These are phyloP conservation scores for Conus betulinus DNA, from an alignment of 1,140 invertebrate species.

Conservation along the genomic window DNA sequence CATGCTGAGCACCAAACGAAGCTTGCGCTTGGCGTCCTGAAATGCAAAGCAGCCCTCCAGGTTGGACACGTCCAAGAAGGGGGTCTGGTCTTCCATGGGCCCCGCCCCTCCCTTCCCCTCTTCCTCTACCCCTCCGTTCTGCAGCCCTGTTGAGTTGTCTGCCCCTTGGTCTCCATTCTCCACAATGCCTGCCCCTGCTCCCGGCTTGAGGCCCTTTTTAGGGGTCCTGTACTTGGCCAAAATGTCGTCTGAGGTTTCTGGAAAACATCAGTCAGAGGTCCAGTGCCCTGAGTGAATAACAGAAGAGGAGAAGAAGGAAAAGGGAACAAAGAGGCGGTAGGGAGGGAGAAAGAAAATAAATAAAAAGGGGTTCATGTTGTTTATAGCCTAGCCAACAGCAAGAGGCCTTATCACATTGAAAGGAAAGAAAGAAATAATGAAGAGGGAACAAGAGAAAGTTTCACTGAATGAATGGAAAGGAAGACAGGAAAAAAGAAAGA, in stretches of 20 bases:
- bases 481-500: too few relatives aligned
- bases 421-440: too few relatives aligned
- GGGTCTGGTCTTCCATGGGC: conserved; percentile 77
- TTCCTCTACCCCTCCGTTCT: conserved; percentile 1
- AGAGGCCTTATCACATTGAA: too few relatives aligned
- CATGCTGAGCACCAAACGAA: conserved; percentile 92
- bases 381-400: too few relatives aligned
- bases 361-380: too few relatives aligned
- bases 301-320: too few relatives aligned
- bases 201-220: conserved; percentile 27
- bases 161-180: conserved; percentile 21
- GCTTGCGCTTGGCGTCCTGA: conserved; percentile 92
- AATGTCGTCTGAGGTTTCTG: conserved; percentile 93
- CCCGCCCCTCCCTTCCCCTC: conserved; percentile 52
- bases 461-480: too few relatives aligned
- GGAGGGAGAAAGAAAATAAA: too few relatives aligned
- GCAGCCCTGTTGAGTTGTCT: neutral
- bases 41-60: conserved; percentile 83
- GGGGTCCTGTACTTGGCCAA: conserved; percentile 91
- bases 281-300: too few relatives aligned
- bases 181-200: neutral
- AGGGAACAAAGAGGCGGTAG: too few relatives aligned
- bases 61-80: conserved; percentile 81
- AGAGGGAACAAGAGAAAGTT: too few relatives aligned
- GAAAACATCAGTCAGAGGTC: neutral